Evolutionary conservation across 2,797 vertebrate genomes (phyloP), one percentile per base, ranked within the genome.

Genomic region (Poecilia picta): DNA sequence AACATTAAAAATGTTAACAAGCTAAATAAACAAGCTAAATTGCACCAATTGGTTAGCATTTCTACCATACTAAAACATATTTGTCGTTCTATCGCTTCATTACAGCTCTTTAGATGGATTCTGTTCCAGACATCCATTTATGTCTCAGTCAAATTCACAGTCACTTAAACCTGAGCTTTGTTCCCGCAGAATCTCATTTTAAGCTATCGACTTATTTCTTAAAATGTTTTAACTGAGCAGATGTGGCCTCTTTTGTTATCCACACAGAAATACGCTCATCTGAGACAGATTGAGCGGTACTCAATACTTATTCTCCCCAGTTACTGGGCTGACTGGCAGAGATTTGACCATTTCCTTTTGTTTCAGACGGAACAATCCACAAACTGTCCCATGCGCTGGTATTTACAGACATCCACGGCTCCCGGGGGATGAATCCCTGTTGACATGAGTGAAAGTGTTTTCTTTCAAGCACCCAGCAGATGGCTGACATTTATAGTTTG

Each of bases 1-100:
- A 68, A 41, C 80, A 75, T 76, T 62, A 70, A 62, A 80, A 81
- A 73, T 68, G 72, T 72, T 81, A 79, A 84, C 57, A 77, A 79
- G 45, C 16, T 57, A 12, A 33, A 81, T 83, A 81, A 2, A 82
- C 33, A 33, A 1, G 33, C 33, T 33, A 33, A 33, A 82, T 83
- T 81, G 49, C 76, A 5, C 8, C 59, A 79, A 75, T 8, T 20
- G 75, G 28, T 13, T 79, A 49, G 78, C 36, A 62, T 46, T 11
- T 49, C 6, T 2, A 23, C 55, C 47, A 45, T n/a, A 2, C 53
- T 15, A 18, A 76, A 80, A 33, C 66, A 79, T 75, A 25, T 11
- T 57, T 82, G 28, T 76, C 8, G 68, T 55, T 79, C 13, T 20
- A 4, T 51, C 76, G 72, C 64, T 78, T 77, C 31, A 70, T 46